phyloP scores from a whole-genome alignment of 2,113 vertebrate genomes.

The Antechinus flavipes region DNA sequence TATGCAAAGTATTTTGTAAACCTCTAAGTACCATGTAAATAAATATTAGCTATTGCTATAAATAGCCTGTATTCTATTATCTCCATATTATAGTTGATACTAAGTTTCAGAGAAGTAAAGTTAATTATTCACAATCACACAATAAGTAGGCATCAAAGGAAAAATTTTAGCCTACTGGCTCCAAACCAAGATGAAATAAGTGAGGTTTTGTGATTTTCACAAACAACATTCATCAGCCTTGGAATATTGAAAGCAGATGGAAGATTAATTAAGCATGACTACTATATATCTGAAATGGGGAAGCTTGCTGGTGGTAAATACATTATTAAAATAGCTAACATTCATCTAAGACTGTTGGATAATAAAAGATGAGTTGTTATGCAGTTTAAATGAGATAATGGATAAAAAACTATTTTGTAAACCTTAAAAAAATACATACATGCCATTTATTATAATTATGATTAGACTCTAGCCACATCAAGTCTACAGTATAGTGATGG shows the following conservation, averaged over 20 bases:
- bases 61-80: neutral
- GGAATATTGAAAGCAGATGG: neutral
- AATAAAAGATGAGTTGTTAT: neutral
- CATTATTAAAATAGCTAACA: neutral
- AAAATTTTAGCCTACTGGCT: neutral
- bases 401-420: neutral
- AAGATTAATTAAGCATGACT: neutral
- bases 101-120: neutral
- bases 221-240: neutral
- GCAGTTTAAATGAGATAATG: neutral
- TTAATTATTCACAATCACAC: neutral
- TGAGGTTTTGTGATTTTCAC: neutral
- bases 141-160: neutral
- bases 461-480: neutral
- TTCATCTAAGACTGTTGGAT: neutral
- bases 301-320: neutral
- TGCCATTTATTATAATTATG: neutral
- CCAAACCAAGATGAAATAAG: neutral
- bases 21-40: neutral
- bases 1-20: neutral
- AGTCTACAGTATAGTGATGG: neutral
- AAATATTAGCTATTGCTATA: neutral
- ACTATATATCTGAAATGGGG: neutral
- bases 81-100: neutral
- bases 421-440: neutral